These are phyloP conservation scores for Drosophila saltans DNA, from an alignment of 1,140 invertebrate genomes.

Conservation along the genomic window DNA sequence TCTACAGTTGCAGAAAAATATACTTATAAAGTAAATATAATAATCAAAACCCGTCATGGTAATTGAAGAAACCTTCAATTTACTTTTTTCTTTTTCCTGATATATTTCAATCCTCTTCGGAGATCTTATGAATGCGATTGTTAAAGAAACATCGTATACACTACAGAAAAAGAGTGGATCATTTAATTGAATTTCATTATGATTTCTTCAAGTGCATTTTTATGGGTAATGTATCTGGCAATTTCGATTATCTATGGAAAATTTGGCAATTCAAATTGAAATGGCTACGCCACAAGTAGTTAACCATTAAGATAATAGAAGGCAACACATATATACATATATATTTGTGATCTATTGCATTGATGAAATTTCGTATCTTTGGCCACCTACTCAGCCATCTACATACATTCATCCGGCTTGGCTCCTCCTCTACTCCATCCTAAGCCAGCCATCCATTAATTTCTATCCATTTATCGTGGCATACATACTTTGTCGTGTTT, in stretches of 20 bases:
- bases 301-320: constrained; percentile 10
- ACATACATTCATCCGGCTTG: too few species aligned
- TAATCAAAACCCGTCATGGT: too few species aligned
- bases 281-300: constrained; percentile 1
- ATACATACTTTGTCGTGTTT: constrained; percentile 56
- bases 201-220: constrained; percentile 4
- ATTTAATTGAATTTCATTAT: not conserved
- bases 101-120: too few species aligned
- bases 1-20: too few species aligned
- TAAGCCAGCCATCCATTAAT: constrained; percentile 14
- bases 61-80: too few species aligned
- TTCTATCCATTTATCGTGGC: constrained; percentile 49
- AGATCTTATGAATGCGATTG: too few species aligned
- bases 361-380: constrained; percentile 48
- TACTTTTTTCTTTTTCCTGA: too few species aligned
- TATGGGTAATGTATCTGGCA: not conserved
- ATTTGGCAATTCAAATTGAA: constrained; percentile 13
- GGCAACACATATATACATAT: constrained; percentile 3
- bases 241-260: constrained; percentile 8
- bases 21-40: too few species aligned
- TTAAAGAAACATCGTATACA: too few species aligned
- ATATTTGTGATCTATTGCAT: constrained; percentile 50
- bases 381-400: not conserved
- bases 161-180: too few species aligned
- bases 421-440: not conserved